These are phyloP conservation scores for Acanthosepion lycidas DNA, from an alignment of 2,888 invertebrate genomes.

Conservation along the genomic window DNA sequence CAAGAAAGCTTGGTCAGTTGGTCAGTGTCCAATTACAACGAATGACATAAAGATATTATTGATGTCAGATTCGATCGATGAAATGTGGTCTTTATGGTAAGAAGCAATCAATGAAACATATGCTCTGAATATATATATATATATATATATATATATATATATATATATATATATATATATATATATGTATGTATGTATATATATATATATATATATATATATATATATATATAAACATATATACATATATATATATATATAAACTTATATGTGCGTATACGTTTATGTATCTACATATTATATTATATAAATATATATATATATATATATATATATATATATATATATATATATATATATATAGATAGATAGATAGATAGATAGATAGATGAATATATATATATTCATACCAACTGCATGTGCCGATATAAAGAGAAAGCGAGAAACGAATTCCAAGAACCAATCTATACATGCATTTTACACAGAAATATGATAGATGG, in stretches of 20 bases:
- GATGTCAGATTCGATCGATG: neutral
- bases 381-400: neutral
- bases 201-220: neutral
- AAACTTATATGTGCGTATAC: neutral
- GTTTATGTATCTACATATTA: neutral
- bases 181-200: neutral
- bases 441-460: neutral
- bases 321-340: neutral
- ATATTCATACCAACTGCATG: neutral
- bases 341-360: neutral
- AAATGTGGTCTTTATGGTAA: neutral
- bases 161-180: neutral
- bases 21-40: neutral
- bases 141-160: constrained; percentile 5
- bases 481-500: neutral
- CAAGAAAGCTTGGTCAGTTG: neutral
- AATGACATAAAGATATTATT: constrained; percentile 14
- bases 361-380: neutral
- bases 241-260: too few species aligned
- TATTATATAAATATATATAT: neutral
- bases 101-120: neutral
- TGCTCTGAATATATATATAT: neutral
- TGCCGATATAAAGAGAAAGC: neutral
- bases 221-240: neutral
- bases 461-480: neutral